These are phyloP conservation scores for Gobio occitaniae DNA, from an alignment of 2,797 vertebrate species.

Conservation along the genomic window DNA sequence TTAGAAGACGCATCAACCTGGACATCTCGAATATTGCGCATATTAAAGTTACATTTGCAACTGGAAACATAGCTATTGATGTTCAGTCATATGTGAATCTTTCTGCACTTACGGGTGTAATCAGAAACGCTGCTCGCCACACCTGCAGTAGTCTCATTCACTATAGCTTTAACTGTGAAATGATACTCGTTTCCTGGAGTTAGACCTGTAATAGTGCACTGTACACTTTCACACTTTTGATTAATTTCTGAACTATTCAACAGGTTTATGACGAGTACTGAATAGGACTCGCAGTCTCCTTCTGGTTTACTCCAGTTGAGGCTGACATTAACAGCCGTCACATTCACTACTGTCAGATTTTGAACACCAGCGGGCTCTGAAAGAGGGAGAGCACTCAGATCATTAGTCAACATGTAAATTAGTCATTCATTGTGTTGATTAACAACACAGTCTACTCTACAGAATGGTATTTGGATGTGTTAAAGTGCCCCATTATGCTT, in stretches of 20 bases:
- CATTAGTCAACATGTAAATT: not conserved
- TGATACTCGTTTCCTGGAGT: slow-evolving; percentile 53
- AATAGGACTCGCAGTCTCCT: slow-evolving; percentile 62
- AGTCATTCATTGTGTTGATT: not conserved
- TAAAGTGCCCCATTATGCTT: not conserved
- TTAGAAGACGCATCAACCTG: not conserved
- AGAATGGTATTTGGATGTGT: not conserved
- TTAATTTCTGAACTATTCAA: fast-evolving
- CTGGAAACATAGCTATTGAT: not conserved
- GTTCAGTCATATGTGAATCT: not conserved
- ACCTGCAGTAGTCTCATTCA: slow-evolving; percentile 11
- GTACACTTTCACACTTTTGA: fast-evolving
- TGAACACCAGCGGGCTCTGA: slow-evolving; percentile 66
- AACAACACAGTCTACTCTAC: no score
- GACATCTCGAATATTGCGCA: no score
- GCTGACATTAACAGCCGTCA: fast-evolving
- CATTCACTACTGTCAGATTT: fast-evolving
- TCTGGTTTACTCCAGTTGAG: slow-evolving; percentile 64
- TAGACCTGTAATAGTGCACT: fast-evolving
- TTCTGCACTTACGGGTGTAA: slow-evolving; percentile 69
- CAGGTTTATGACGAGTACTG: fast-evolving
- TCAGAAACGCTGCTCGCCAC: fast-evolving
- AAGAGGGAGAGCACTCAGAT: not conserved
- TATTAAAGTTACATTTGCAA: not conserved
- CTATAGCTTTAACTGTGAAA: slow-evolving; percentile 60